phyloP scores from a whole-genome alignment of 2,113 vertebrate genomes.

The Aphyosemion australe region DNA sequence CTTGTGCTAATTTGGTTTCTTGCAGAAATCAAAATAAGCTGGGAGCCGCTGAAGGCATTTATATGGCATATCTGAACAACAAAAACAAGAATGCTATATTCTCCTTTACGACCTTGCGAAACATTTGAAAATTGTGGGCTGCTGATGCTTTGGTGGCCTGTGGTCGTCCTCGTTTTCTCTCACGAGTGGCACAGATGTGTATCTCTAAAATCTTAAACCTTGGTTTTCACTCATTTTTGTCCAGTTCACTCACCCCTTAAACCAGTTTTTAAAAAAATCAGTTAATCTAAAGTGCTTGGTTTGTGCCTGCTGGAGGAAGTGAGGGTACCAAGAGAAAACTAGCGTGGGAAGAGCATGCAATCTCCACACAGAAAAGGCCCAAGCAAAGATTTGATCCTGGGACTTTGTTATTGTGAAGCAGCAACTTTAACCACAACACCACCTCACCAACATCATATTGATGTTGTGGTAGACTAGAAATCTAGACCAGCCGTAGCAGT shows the following conservation, averaged over 20 bases:
- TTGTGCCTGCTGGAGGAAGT: too few species aligned
- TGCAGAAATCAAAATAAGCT: conserved; percentile 66
- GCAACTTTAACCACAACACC: too few species aligned
- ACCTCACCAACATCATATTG: too few species aligned
- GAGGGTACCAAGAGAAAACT: too few species aligned
- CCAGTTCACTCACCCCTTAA: neutral
- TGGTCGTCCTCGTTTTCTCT: conserved; percentile 15
- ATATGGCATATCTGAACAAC: conserved; percentile 57
- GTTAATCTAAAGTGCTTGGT: too few species aligned
- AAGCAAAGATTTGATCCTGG: neutral
- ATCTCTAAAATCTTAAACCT: neutral
- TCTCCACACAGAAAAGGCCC: neutral
- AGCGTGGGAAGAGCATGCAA: too few species aligned
- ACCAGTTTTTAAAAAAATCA: neutral
- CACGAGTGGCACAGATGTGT: neutral
- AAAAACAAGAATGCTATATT: conserved; percentile 44
- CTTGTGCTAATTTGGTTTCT: conserved; percentile 63
- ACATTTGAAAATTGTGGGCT: conserved; percentile 43
- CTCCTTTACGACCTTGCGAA: conserved; percentile 58
- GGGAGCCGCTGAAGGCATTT: conserved; percentile 64
- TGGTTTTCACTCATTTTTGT: neutral
- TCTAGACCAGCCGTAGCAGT: too few species aligned
- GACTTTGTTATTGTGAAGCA: too few species aligned
- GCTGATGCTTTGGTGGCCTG: conserved; percentile 24
- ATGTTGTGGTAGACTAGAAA: too few species aligned